A percentile compares a stretch with the other conserved stretches of the same genome.
Conservation (phyloP, 1,140 invertebrate species). For the Eriocheir sinensis region DNA sequence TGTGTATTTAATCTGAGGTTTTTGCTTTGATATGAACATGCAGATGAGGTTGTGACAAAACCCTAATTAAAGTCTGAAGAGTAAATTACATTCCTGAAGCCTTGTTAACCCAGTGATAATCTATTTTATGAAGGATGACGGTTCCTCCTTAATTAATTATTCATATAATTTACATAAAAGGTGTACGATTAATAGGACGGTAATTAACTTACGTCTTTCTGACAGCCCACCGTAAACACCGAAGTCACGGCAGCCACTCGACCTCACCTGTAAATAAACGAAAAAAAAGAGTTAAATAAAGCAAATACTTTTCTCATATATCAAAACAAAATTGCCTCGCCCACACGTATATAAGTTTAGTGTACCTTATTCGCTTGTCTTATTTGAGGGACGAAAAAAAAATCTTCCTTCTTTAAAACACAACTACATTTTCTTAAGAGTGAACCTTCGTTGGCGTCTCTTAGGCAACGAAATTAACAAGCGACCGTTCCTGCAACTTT, state of each 20-base stretch:
- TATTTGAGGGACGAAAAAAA: no score
- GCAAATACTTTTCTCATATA: no score
- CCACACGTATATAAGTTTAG: no score
- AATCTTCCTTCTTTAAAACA: no score
- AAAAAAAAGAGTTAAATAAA: no score
- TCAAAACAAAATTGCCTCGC: no score
- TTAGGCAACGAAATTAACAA: not conserved
- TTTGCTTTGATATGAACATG: not conserved
- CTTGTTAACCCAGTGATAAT: not conserved
- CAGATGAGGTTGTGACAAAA: not conserved
- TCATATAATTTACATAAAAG: not conserved
- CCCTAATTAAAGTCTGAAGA: not conserved
- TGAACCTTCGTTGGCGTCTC: not conserved
- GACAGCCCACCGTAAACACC: not conserved
- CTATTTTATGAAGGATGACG: not conserved
- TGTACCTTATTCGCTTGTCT: no score
- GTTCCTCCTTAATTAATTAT: slow-evolving; percentile 17
- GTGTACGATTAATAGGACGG: not conserved
- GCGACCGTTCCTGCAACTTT: not conserved
- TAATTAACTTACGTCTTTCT: slow-evolving; percentile 5
- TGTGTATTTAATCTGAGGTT: not conserved
- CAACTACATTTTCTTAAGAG: no score
- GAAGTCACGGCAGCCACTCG: not conserved
- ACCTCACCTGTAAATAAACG: not conserved
- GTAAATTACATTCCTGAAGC: slow-evolving; percentile 24